Conservation (phyloP, 2,113 vertebrate species). For the Nanger granti region DNA sequence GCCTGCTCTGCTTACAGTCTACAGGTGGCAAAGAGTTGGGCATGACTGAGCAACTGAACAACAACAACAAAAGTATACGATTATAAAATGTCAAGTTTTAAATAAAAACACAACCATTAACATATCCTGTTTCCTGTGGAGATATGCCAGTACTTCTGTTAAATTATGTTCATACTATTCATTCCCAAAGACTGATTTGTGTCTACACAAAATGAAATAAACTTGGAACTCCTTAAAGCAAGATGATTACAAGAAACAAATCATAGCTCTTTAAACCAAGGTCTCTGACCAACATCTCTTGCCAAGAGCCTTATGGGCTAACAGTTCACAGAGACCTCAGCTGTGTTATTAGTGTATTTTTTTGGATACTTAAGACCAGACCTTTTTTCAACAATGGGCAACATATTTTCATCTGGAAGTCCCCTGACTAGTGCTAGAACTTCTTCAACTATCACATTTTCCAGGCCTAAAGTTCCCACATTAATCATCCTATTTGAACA, state of each 20-base stretch:
- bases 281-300: background rate
- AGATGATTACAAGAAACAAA: background rate
- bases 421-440: background rate
- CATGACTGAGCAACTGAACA: background rate
- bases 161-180: background rate
- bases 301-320: background rate
- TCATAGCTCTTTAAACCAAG: background rate
- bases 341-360: background rate
- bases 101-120: background rate
- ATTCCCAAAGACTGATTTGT: background rate
- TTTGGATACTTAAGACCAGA: background rate
- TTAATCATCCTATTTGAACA: background rate
- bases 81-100: background rate
- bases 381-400: background rate
- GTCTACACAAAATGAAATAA: background rate
- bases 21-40: background rate
- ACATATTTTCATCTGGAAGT: background rate
- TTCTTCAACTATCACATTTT: background rate
- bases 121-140: background rate
- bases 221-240: background rate
- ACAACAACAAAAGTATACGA: background rate
- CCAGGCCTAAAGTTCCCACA: background rate
- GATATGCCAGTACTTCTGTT: background rate
- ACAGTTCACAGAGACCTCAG: background rate
- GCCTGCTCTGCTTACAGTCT: background rate